Conservation (phyloP, 2,113 vertebrate genomes). For the Chloropsis hardwickii region DNA sequence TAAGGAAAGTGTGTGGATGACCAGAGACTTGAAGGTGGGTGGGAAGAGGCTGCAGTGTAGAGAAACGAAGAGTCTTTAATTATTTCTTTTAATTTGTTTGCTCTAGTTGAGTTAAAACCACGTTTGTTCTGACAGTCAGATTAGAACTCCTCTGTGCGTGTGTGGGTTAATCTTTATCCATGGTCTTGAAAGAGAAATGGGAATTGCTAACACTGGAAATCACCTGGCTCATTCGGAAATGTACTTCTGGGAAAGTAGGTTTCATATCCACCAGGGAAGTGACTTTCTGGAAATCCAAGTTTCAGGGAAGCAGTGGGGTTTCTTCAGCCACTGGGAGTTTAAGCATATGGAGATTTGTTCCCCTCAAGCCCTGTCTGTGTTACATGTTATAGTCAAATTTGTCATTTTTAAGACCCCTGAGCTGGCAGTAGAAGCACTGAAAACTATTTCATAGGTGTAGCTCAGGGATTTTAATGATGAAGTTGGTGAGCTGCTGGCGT, state of each 20-base stretch:
- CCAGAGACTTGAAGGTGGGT: background rate
- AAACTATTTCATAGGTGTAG: background rate
- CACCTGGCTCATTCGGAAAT: background rate
- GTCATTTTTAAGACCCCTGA: background rate
- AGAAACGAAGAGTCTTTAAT: background rate
- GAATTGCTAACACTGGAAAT: background rate
- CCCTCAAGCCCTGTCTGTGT: background rate
- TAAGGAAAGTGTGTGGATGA: background rate
- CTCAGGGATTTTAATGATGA: background rate
- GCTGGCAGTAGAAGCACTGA: background rate
- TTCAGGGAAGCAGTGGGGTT: background rate
- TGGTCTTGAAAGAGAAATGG: background rate
- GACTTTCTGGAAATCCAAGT: background rate
- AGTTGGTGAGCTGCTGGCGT: background rate
- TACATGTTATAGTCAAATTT: background rate
- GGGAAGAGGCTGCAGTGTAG: background rate
- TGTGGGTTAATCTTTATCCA: conserved; percentile 42
- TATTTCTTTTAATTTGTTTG: background rate
- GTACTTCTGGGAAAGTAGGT: conserved; percentile 10
- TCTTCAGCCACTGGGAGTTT: background rate
- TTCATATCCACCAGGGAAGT: background rate
- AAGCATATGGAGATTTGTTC: background rate
- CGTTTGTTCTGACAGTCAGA: background rate
- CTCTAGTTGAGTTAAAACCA: background rate
- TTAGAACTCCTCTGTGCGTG: background rate